Evolutionary conservation across 2,888 invertebrate species (phyloP).

Genomic region (Ptycholaimellus sp.): DNA sequence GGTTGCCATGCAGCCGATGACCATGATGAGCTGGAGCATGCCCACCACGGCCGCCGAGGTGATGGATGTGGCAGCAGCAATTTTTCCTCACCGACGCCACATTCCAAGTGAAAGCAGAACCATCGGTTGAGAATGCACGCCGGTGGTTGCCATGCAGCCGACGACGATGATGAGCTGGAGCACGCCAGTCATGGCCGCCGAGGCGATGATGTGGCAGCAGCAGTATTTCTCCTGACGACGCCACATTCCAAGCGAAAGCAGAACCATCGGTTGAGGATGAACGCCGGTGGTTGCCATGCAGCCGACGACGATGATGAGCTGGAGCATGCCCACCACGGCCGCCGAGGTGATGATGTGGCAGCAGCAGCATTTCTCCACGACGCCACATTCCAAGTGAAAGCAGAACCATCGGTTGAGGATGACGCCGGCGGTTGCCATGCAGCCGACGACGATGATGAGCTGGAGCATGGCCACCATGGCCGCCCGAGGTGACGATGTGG

Average conservation of each 20-base stretch:
- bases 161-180: conserved; percentile 3
- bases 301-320: conserved; percentile 1
- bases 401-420: conserved; percentile 1
- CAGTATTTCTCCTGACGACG: too few species aligned
- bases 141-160: not conserved
- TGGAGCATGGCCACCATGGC: conserved; percentile 3
- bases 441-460: not conserved
- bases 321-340: conserved; percentile 2
- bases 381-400: too few species aligned
- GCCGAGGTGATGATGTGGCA: conserved; percentile 4
- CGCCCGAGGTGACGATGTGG: conserved; percentile 3
- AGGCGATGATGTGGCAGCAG: conserved; percentile 4
- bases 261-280: too few species aligned
- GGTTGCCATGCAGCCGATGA: not conserved
- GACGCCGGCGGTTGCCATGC: not conserved
- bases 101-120: too few species aligned
- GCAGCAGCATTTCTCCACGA: too few species aligned
- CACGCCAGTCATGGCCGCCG: conserved; percentile 2
- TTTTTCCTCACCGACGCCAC: too few species aligned
- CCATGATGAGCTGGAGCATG: conserved; percentile 2
- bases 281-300: not conserved
- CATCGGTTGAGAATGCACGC: conserved; percentile 1
- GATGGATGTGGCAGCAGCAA: conserved; percentile 3
- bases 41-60: conserved; percentile 4
- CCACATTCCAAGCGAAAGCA: too few species aligned